Base-by-base conservation (phyloP, 2,113 vertebrate species). In the Macrotus californicus region DNA sequence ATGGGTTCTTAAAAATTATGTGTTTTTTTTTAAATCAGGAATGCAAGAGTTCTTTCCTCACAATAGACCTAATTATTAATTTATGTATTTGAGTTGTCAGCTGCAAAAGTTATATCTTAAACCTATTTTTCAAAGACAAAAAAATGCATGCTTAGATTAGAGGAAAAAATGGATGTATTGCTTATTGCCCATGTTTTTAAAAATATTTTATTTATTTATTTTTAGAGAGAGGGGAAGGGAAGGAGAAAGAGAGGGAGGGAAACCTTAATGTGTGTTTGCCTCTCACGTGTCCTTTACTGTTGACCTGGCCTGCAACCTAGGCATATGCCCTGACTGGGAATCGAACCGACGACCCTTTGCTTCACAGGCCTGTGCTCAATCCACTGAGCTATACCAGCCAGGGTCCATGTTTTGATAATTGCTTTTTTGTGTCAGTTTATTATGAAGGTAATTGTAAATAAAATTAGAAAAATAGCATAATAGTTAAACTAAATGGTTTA, bases 111-210 rank as follows among this genome's bases (percentile, higher is more conserved):
- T 39, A 19, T 48, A 59, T n/a, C 48, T 39, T 87, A 83, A 50
- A 75, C n/a, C 6, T 43, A 79, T 29, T 50, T 76, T 66, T 66
- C 41, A 43, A 69, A 67, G 39, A 41, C 4, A 39, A 39, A 24
- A 41, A 39, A 80, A 24, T 24, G 8, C 8, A 39, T 26, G 29
- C 41, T 59, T 83, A 82, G 6, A 22, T 2, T 76, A 61, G 39
- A 50, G 34, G 61, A 85, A 87, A 91, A 75, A 72, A 34, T 21
- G 26, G 11, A 46, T 54, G 19, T 59, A 84, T 41, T 56, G 34
- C 21, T 92, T 83, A 82, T 76, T 89, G 77, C 10, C 54, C 29
- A 70, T 89, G 15, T 41, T 92, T 95, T 91, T n/a, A n/a, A n/a
- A n/a, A n/a, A n/a, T n/a, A n/a, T n/a, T n/a, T n/a, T n/a, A n/a